A percentile compares a stretch with the other conserved stretches of the same genome.
These are phyloP conservation scores for Vanacampus margaritifer DNA, from an alignment of 2,113 vertebrate species.

Conservation along the genomic window DNA sequence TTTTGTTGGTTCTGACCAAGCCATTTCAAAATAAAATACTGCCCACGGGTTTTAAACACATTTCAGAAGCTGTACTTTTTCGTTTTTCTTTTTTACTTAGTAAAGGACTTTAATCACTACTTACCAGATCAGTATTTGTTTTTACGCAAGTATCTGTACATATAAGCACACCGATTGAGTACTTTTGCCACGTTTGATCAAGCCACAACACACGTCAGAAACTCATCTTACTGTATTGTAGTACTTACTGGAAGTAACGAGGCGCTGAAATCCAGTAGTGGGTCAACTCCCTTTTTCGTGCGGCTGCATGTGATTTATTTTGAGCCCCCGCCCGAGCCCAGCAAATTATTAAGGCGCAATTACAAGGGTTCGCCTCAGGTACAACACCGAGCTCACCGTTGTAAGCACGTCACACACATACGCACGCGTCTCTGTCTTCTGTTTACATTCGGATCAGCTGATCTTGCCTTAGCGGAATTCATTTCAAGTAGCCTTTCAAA, in stretches of 20 bases:
- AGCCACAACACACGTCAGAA: background rate
- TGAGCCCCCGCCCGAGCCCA: background rate
- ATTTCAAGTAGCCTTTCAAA: conserved; percentile 24
- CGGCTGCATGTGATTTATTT: background rate
- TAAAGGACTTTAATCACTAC: background rate
- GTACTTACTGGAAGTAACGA: background rate
- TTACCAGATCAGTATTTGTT: background rate
- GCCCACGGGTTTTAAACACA: too few relatives aligned
- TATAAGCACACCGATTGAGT: background rate
- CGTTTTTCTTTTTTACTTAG: background rate
- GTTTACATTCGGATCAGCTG: conserved; percentile 65
- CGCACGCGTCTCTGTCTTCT: conserved; percentile 20
- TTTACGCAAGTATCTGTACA: background rate
- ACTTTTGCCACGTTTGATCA: background rate
- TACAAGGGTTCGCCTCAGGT: background rate
- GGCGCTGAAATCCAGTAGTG: background rate
- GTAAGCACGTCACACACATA: background rate
- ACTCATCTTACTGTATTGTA: background rate
- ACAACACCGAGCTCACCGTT: background rate
- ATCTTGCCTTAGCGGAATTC: conserved; percentile 36
- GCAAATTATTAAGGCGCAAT: background rate
- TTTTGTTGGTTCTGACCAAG: too few relatives aligned
- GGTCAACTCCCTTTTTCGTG: background rate
- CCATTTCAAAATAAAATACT: too few relatives aligned
- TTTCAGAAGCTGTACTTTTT: background rate